Base-by-base conservation (phyloP, 2,797 vertebrate species). In the Hirundo rustica region DNA sequence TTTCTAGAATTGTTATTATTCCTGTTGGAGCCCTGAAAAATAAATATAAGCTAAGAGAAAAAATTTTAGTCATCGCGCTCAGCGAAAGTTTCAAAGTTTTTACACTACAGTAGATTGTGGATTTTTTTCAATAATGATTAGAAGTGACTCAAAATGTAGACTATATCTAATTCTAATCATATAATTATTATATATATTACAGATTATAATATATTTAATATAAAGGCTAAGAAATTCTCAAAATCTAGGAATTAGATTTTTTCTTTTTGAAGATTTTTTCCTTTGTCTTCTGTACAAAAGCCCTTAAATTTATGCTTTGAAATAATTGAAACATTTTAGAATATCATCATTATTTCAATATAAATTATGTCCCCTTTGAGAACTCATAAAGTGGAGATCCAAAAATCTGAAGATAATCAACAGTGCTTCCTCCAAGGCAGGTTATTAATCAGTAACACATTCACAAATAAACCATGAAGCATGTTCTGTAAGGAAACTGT, bases 381-480 rank as follows among this genome's bases (percentile, higher is more conserved):
- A 89, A 64, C 26, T 61, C 60, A 80, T 92, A 71, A 78, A 73
- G 19, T 57, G 17, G 71, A 82, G 44, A 40, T 88, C 17, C 47
- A 44, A 81, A 81, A 96, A 89, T 89, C 27, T 70, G 92, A 85
- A 86, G 45, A 70, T 91, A 80, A 85, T 93, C 67, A 81, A 81
- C 38, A 89, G 34, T 62, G 58, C 79, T 75, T 89, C 58, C 42
- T 93, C 78, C 2, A 4, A 91, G 94, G 44, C 15, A 53, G 22
- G 4, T 82, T 84, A 85, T 90, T 95, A 93, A 79, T 80, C 60
- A 62, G 10, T 38, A 88, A 15, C 14, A 50, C 38, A 54, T 89
- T 94, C 58, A 89, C 67, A 95, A 58, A 80, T 93, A 96, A 96
- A 68, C 61, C 27, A 68, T 83, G 93, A 83, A 95, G 32, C 74